Conservation (phyloP, 1,140 invertebrate genomes). For the Brachionus plicatilis region DNA sequence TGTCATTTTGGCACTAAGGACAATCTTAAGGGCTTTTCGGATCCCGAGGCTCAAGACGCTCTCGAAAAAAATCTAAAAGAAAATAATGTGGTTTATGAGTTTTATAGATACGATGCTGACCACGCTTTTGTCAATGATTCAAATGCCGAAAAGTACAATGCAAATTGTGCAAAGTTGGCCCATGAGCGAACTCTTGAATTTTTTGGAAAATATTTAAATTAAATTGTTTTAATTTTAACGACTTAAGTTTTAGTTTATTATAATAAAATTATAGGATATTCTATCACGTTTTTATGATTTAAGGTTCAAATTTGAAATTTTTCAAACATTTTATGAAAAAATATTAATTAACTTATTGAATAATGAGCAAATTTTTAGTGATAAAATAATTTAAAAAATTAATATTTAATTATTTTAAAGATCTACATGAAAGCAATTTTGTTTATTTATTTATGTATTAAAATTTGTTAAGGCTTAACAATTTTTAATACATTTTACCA, state of each 20-base stretch:
- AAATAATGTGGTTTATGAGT: constrained; percentile 37
- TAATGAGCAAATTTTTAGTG: no score
- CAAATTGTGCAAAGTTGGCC: neutral
- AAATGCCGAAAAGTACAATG: constrained; percentile 10
- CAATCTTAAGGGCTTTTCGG: constrained; percentile 43
- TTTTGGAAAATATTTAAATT: constrained; percentile 26
- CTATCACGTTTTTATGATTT: neutral
- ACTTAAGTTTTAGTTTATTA: neutral
- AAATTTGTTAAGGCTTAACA: no score
- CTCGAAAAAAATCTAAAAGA: constrained; percentile 41
- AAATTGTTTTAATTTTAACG: neutral
- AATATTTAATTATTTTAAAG: no score
- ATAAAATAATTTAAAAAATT: no score
- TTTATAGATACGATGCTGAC: neutral
- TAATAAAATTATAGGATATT: neutral
- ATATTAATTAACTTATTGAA: no score
- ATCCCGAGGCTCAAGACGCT: constrained; percentile 40
- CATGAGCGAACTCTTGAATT: neutral
- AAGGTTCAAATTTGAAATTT: no score
- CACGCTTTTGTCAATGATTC: constrained; percentile 38
- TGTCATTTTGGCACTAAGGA: constrained; percentile 49
- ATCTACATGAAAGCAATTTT: no score
- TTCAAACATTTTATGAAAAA: no score
- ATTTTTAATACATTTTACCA: no score
- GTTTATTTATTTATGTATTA: no score